Percentiles rank a stretch among this genome's conserved stretches.
Evolutionary conservation across 2,888 invertebrate genomes (phyloP).

Genomic region (Metalampra italica): DNA sequence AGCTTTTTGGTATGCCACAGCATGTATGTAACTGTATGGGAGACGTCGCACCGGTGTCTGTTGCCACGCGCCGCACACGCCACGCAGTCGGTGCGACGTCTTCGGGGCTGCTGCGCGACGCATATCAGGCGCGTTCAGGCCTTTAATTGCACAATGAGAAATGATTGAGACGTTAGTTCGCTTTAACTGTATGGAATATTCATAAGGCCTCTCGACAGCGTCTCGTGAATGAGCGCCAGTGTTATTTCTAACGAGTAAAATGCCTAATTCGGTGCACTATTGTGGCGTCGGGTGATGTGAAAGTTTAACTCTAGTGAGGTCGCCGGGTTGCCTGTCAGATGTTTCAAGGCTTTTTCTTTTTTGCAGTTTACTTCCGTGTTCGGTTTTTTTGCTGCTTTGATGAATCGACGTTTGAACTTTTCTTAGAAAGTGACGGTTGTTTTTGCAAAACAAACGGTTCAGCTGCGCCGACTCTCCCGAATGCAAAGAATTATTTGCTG

Average conservation of each 20-base stretch:
- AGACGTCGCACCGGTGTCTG: too few species aligned
- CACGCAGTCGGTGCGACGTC: too few species aligned
- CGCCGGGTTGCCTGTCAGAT: conserved; percentile 49
- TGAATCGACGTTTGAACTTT: conserved; percentile 34
- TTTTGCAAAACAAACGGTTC: too few species aligned
- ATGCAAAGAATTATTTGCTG: too few species aligned
- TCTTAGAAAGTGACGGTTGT: conserved; percentile 7
- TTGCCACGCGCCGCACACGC: too few species aligned
- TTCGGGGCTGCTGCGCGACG: too few species aligned
- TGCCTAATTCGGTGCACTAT: conserved; percentile 40
- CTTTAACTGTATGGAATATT: conserved; percentile 30
- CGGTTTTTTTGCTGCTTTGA: conserved; percentile 35
- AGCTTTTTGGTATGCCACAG: too few species aligned
- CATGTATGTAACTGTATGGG: too few species aligned
- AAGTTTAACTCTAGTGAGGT: conserved; percentile 39
- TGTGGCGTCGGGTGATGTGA: conserved; percentile 41
- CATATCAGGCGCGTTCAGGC: too few species aligned
- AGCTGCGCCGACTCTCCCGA: too few species aligned
- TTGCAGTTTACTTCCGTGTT: conserved; percentile 26
- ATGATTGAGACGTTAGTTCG: conserved; percentile 40
- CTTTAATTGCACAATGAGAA: conserved; percentile 37
- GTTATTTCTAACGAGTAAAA: conserved; percentile 31
- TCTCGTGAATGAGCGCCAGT: conserved; percentile 22
- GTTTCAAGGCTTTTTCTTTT: conserved; percentile 30
- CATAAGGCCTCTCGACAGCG: conserved; percentile 23